Evolutionary conservation across 2,113 vertebrate genomes (phyloP).

Genomic region (Pavo muticus): DNA sequence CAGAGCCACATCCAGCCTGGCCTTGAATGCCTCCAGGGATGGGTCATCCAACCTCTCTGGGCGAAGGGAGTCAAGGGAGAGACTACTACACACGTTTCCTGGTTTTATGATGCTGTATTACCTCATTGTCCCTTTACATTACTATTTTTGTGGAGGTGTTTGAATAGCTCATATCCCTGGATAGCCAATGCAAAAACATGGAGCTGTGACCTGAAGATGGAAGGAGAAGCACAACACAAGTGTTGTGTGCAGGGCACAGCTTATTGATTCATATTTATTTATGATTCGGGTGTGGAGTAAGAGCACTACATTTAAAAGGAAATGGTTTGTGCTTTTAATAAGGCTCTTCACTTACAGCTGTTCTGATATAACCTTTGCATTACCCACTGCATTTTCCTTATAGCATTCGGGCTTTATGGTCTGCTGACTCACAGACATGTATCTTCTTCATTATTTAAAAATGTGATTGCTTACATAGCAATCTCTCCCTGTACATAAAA

Average conservation of each 20-base stretch:
- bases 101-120: background rate
- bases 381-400: background rate
- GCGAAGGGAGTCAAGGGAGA: too few relatives aligned
- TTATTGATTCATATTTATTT: conserved; percentile 15
- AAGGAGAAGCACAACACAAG: background rate
- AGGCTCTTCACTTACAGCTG: conserved; percentile 16
- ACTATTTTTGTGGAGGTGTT: background rate
- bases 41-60: too few relatives aligned
- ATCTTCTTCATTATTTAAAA: conserved; percentile 26
- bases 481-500: background rate
- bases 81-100: background rate
- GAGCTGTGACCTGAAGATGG: background rate
- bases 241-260: background rate
- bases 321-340: conserved; percentile 37
- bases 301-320: background rate
- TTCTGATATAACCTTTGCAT: background rate
- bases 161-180: background rate
- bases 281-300: background rate
- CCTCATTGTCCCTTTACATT: background rate
- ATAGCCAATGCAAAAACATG: background rate
- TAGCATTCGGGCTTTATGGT: conserved; percentile 25
- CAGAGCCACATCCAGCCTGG: too few relatives aligned
- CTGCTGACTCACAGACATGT: conserved; percentile 27
- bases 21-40: too few relatives aligned
- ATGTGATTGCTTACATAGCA: background rate